Percentiles rank a stretch among this genome's conserved stretches.
Conservation (phyloP, 2,113 vertebrate species). For the Vulpes vulpes region DNA sequence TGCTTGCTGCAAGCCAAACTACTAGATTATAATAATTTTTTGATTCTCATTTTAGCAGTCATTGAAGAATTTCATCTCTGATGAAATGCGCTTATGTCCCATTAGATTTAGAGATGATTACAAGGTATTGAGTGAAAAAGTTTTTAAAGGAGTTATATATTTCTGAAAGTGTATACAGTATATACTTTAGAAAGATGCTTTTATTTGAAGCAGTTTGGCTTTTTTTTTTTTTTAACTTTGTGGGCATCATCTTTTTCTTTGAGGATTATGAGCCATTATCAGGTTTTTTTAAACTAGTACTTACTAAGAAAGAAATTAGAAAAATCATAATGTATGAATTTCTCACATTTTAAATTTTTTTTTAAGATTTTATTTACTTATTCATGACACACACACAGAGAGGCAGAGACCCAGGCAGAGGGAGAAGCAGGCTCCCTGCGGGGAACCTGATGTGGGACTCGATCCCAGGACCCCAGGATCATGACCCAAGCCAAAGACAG, state of each 20-base stretch:
- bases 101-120: constrained; percentile 92
- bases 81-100: constrained; percentile 93
- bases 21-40: constrained; percentile 96
- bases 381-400: too few species aligned
- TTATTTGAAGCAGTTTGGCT: neutral
- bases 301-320: constrained; percentile 19
- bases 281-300: neutral
- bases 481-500: too few species aligned
- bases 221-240: constrained; percentile 58
- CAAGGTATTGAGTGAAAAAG: constrained; percentile 87
- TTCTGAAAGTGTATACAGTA: constrained; percentile 67
- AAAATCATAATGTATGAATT: neutral
- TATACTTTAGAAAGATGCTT: constrained; percentile 65
- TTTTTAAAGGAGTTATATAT: constrained; percentile 82
- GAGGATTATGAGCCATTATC: neutral
- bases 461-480: too few species aligned
- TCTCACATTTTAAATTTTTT: neutral
- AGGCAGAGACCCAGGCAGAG: too few species aligned
- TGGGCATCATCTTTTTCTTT: constrained; percentile 26
- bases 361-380: too few species aligned
- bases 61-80: constrained; percentile 91
- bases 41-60: constrained; percentile 93
- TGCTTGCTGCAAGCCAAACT: constrained; percentile 93
- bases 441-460: too few species aligned
- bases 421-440: too few species aligned